phyloP scores from a whole-genome alignment of 2,888 invertebrate species.

The Pteria penguin region DNA sequence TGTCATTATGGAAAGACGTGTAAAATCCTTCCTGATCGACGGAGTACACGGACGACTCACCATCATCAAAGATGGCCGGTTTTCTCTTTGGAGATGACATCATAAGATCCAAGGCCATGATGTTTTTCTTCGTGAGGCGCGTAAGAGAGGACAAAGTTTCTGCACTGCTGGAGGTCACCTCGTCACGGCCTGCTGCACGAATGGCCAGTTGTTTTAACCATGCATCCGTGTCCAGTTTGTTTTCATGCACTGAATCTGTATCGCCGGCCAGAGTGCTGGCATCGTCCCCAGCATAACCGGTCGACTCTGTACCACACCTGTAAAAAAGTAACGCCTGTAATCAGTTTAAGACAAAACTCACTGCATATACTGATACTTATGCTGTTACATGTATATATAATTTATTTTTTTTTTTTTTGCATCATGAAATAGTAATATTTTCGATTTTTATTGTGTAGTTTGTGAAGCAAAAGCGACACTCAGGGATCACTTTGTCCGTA shows the following conservation, averaged over 20 bases:
- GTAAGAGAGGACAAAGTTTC: slow-evolving; percentile 64
- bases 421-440: no score
- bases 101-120: slow-evolving; percentile 69
- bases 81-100: slow-evolving; percentile 55
- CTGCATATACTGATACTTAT: no score
- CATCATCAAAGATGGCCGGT: slow-evolving; percentile 61
- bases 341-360: no score
- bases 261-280: slow-evolving; percentile 63
- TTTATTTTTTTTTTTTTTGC: no score
- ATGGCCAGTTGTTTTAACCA: slow-evolving; percentile 72
- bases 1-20: slow-evolving; percentile 98
- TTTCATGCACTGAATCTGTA: slow-evolving; percentile 56
- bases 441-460: no score
- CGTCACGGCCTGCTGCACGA: slow-evolving; percentile 66
- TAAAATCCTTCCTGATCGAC: slow-evolving; percentile 99
- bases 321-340: slow-evolving; percentile 34
- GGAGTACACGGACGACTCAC: slow-evolving; percentile 89
- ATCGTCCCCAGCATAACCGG: slow-evolving; percentile 66
- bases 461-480: no score
- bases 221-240: slow-evolving; percentile 65
- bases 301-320: slow-evolving; percentile 70
- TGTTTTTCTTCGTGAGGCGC: slow-evolving; percentile 68
- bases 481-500: no score
- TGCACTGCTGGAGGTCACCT: slow-evolving; percentile 58
- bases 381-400: no score